Evolutionary conservation across 2,888 invertebrate genomes (phyloP).

Genomic region (Pimpla rufipes): DNA sequence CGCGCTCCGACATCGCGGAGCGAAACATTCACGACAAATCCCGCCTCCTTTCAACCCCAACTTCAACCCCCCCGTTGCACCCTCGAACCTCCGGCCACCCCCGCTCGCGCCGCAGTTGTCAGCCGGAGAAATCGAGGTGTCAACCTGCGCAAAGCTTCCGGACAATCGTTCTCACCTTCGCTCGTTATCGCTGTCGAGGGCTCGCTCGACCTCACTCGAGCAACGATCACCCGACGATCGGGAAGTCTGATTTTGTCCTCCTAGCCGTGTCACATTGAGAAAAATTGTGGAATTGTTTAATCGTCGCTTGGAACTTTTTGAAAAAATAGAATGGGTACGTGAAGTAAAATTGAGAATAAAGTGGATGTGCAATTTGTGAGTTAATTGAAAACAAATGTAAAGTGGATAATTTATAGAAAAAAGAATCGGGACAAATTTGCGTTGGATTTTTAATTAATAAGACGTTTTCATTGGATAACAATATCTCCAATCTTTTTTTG

Average conservation of each 20-base stretch:
- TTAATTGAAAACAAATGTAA: not conserved
- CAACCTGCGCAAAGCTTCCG: constrained; percentile 63
- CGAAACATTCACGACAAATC: constrained; percentile 68
- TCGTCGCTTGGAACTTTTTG: not conserved
- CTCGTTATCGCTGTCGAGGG: constrained; percentile 54
- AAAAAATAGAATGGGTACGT: constrained; percentile 20
- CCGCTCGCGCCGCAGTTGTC: constrained; percentile 57
- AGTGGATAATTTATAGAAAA: not conserved
- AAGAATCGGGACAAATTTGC: not conserved
- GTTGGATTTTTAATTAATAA: not conserved
- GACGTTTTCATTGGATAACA: not conserved
- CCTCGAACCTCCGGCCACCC: constrained; percentile 41
- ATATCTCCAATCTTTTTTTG: not conserved
- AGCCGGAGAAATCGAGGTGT: constrained; percentile 59
- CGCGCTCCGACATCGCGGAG: constrained; percentile 71
- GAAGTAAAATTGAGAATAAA: not conserved
- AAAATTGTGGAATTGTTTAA: not conserved
- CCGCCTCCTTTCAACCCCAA: constrained; percentile 58
- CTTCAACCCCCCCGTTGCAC: constrained; percentile 53
- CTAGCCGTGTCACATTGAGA: not conserved
- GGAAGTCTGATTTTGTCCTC: constrained; percentile 48
- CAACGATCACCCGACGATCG: constrained; percentile 60
- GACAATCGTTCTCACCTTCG: constrained; percentile 59
- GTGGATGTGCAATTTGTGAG: not conserved
- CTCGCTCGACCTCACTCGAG: constrained; percentile 57